phyloP scores from a whole-genome alignment of 2,113 vertebrate genomes.

The Loxodonta africana region DNA sequence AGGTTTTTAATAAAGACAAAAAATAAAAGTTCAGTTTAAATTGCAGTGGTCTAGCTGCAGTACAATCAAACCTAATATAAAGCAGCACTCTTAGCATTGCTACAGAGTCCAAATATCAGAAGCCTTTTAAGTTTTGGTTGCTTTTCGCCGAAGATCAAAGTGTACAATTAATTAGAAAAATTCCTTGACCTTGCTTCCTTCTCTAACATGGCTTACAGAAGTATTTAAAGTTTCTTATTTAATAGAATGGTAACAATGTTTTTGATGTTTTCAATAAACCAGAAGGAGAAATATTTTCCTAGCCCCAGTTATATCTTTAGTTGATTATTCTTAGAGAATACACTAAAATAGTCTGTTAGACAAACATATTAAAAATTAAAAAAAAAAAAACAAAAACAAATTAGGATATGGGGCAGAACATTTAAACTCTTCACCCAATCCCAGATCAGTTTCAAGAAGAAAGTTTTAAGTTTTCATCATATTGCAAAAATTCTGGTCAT shows the following conservation, averaged over 20 bases:
- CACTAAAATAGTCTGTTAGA: not conserved
- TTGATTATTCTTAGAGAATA: conserved; percentile 18
- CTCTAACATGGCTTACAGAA: not conserved
- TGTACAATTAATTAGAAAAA: conserved; percentile 38
- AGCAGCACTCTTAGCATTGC: not conserved
- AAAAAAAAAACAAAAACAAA: not conserved
- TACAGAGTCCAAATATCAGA: not conserved
- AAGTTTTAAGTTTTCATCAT: conserved; percentile 13
- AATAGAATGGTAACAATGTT: not conserved
- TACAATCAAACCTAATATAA: not conserved
- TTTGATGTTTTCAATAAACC: not conserved
- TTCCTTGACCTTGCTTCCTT: not conserved
- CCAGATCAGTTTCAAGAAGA: not conserved
- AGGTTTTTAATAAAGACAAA: conserved; percentile 6
- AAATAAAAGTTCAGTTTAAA: not conserved
- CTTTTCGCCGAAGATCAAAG: conserved; percentile 44
- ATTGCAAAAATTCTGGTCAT: conserved; percentile 55
- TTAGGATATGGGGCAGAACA: not conserved
- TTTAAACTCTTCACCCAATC: not conserved
- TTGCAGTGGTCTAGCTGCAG: not conserved
- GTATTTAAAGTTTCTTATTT: conserved; percentile 3
- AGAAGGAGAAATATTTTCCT: not conserved
- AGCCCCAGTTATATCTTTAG: not conserved
- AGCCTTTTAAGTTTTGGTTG: conserved; percentile 32
- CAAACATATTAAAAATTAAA: not conserved